Evolutionary conservation across 2,113 vertebrate species (phyloP).

Genomic region (Burhinus oedicnemus): DNA sequence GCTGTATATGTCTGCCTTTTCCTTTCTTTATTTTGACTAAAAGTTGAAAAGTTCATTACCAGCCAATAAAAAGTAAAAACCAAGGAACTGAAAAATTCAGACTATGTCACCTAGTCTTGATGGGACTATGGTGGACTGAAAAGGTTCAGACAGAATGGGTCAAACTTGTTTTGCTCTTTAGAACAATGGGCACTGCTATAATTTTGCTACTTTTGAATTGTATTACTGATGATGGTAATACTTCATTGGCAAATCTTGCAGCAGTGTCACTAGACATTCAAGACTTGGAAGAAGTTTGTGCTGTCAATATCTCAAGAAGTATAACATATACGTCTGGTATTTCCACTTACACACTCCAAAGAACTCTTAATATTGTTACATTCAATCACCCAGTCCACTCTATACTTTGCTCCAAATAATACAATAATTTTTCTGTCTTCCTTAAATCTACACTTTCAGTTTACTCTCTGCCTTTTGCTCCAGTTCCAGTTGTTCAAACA

Average conservation of each 20-base stretch:
- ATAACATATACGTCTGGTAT: background rate
- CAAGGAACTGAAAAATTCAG: background rate
- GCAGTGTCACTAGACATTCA: background rate
- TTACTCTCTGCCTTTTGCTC: background rate
- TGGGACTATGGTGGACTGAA: background rate
- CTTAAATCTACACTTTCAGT: background rate
- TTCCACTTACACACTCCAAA: background rate
- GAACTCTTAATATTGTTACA: background rate
- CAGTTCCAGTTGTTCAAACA: background rate
- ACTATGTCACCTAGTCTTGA: background rate
- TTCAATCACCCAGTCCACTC: background rate
- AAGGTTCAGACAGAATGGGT: background rate
- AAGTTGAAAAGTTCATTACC: background rate
- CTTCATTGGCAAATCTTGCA: background rate
- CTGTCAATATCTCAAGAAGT: background rate
- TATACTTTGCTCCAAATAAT: background rate
- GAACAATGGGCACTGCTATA: background rate
- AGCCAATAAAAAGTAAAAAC: background rate
- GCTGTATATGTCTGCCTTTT: background rate
- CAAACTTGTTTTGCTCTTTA: background rate
- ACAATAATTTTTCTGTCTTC: background rate
- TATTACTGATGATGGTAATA: background rate
- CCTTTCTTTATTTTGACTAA: background rate
- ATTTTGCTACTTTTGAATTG: background rate
- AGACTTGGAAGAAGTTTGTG: background rate